These are phyloP conservation scores for Cydia pomonella DNA, from an alignment of 1,140 invertebrate species.

Conservation along the genomic window DNA sequence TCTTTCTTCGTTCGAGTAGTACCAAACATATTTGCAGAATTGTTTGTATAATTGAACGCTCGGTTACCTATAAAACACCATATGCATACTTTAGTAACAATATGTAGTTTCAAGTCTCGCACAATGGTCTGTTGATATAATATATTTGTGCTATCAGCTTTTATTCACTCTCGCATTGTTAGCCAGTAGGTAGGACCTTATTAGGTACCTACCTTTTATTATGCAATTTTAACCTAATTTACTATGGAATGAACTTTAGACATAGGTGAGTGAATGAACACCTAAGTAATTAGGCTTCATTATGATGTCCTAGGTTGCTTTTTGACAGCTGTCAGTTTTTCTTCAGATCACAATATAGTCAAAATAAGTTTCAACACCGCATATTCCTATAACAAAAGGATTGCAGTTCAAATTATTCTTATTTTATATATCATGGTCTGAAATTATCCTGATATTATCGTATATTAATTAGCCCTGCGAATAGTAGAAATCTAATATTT, in stretches of 20 bases:
- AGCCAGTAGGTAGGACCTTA: background rate
- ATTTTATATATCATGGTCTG: too few relatives aligned
- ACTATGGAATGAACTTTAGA: background rate
- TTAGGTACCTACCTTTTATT: too few relatives aligned
- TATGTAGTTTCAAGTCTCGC: background rate
- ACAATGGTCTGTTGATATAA: slow-evolving; percentile 2
- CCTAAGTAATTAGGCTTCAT: too few relatives aligned
- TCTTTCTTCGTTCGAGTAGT: background rate
- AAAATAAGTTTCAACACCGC: too few relatives aligned
- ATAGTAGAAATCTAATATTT: background rate
- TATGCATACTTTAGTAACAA: background rate
- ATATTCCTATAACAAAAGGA: too few relatives aligned
- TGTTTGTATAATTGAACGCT: slow-evolving; percentile 8
- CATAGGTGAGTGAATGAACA: background rate
- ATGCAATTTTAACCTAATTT: background rate
- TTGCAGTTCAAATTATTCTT: too few relatives aligned
- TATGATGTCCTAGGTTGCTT: too few relatives aligned
- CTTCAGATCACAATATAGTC: too few relatives aligned
- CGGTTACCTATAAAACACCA: slow-evolving; percentile 6
- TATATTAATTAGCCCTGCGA: too few relatives aligned
- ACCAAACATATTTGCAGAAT: background rate
- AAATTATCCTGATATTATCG: too few relatives aligned
- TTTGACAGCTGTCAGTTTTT: too few relatives aligned
- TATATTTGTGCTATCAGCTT: slow-evolving; percentile 7
- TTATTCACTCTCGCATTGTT: background rate